phyloP scores from a whole-genome alignment of 2,797 vertebrate species.

The Lacerta bilineata region DNA sequence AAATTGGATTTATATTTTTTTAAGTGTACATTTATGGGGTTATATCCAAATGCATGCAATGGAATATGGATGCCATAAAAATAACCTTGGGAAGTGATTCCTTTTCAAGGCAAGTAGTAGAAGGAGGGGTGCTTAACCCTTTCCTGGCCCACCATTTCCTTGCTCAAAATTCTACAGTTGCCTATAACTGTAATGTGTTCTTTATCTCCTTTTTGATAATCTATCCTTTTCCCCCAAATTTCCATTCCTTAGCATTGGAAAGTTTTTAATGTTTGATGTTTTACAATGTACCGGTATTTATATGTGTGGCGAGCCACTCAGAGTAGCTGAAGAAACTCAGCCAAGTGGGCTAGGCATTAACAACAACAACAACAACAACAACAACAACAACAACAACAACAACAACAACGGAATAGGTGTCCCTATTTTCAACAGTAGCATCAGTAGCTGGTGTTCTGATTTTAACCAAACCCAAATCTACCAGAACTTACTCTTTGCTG shows the following conservation, averaged over 20 bases:
- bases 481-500: not conserved
- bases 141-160: not conserved
- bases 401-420: too few relatives aligned
- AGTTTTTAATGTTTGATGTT: too few relatives aligned
- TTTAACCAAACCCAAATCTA: conserved; percentile 18
- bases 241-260: not conserved
- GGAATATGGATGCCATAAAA: not conserved
- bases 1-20: too few relatives aligned
- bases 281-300: too few relatives aligned
- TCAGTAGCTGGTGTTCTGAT: not conserved
- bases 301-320: too few relatives aligned
- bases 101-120: not conserved
- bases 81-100: too few relatives aligned
- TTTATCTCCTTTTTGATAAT: not conserved
- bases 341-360: too few relatives aligned
- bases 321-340: too few relatives aligned
- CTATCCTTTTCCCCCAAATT: not conserved
- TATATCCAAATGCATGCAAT: not conserved
- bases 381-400: too few relatives aligned
- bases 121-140: not conserved
- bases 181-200: not conserved
- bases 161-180: not conserved
- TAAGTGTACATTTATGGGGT: too few relatives aligned
- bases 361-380: too few relatives aligned
- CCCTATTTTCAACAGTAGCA: too few relatives aligned